These are phyloP conservation scores for Smithornis capensis DNA, from an alignment of 2,113 vertebrate genomes.

Conservation along the genomic window DNA sequence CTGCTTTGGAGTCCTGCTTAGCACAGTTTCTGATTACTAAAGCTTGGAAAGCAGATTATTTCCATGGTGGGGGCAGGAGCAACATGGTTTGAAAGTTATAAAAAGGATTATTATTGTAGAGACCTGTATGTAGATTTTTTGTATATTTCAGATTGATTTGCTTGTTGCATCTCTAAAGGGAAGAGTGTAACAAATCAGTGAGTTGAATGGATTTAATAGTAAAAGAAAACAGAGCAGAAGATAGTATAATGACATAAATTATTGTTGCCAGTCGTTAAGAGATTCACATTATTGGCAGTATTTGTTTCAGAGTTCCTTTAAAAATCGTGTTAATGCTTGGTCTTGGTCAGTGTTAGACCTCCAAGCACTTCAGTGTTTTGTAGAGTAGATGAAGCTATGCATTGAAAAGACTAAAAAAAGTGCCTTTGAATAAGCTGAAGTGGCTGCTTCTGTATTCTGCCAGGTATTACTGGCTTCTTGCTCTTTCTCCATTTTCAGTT, in stretches of 20 bases:
- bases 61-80: background rate
- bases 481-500: background rate
- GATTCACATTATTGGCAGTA: background rate
- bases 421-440: background rate
- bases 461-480: background rate
- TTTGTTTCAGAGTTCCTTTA: background rate
- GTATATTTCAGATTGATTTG: background rate
- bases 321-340: background rate
- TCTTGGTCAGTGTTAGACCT: background rate
- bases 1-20: background rate
- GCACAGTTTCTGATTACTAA: background rate
- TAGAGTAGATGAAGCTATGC: background rate
- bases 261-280: background rate
- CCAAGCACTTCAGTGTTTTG: background rate
- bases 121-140: background rate
- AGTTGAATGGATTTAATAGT: background rate
- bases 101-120: background rate
- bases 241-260: background rate
- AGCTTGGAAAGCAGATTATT: background rate
- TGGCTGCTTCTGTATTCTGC: background rate
- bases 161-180: background rate
- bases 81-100: background rate
- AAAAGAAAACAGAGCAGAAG: background rate
- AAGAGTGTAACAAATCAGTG: background rate
- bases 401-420: background rate